These are phyloP conservation scores for Muscicapa adusta DNA, from an alignment of 2,113 vertebrate species.

Conservation along the genomic window DNA sequence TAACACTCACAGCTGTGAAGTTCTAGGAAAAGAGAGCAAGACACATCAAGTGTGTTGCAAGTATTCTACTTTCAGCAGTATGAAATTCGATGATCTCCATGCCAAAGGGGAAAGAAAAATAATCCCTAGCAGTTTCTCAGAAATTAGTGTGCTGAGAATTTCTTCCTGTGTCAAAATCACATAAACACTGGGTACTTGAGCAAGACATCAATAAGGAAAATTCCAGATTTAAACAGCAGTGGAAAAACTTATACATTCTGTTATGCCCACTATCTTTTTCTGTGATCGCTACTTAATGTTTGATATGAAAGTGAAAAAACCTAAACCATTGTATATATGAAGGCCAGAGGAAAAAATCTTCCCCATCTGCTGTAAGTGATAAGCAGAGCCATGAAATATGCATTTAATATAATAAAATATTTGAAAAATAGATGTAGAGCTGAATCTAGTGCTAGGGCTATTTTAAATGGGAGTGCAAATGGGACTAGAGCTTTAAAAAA, in stretches of 20 bases:
- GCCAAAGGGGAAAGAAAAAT: background rate
- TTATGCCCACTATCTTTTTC: background rate
- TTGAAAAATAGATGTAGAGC: background rate
- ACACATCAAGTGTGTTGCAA: background rate
- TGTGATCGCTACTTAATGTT: background rate
- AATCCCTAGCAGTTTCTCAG: background rate
- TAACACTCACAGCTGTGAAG: background rate
- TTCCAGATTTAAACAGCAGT: background rate
- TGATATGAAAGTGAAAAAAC: background rate
- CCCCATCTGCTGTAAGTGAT: background rate
- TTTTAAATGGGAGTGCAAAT: background rate
- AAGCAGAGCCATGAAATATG: background rate
- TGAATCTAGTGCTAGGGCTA: background rate
- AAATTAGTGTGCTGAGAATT: background rate
- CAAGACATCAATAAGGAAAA: background rate
- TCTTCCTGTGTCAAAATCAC: background rate
- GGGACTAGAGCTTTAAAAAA: background rate
- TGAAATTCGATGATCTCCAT: background rate
- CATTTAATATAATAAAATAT: background rate
- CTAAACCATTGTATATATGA: background rate
- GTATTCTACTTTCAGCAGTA: background rate
- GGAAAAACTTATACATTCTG: background rate
- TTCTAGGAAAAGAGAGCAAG: background rate
- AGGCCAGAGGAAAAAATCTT: background rate
- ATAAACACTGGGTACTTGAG: background rate